Percentiles rank a stretch among this genome's conserved stretches.
Conservation (phyloP, 2,888 invertebrate genomes). For the Diarsia brunnea region DNA sequence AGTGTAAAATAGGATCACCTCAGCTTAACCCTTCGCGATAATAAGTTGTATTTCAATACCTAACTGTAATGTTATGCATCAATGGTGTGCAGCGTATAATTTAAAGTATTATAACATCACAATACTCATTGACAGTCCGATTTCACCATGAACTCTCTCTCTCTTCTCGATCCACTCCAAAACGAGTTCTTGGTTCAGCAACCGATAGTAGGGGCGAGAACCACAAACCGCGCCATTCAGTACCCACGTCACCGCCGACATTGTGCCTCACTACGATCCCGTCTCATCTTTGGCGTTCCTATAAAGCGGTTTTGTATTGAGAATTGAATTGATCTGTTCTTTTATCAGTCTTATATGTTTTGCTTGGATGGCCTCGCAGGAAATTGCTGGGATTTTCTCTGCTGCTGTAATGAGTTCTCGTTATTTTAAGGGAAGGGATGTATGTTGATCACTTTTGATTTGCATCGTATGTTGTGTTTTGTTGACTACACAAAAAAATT, state of each 20-base stretch:
- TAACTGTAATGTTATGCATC: no score
- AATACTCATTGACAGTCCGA: no score
- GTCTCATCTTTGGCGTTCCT: constrained; percentile 80
- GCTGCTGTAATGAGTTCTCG: constrained; percentile 59
- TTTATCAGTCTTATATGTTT: constrained; percentile 68
- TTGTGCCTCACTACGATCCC: constrained; percentile 77
- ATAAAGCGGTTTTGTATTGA: constrained; percentile 87
- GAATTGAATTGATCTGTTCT: constrained; percentile 82
- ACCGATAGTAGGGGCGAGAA: constrained; percentile 65
- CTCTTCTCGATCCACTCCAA: no score
- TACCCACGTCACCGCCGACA: constrained; percentile 82
- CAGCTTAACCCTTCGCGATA: no score
- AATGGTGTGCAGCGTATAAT: no score
- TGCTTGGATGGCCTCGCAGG: constrained; percentile 57
- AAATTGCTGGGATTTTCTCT: constrained; percentile 65
- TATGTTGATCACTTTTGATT: constrained; percentile 18
- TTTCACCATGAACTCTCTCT: no score
- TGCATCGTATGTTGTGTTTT: not conserved
- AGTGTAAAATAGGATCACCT: no score
- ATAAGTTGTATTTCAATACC: no score
- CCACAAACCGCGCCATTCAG: constrained; percentile 72
- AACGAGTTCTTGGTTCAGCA: not conserved
- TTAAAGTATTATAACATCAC: no score
- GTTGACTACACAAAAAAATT: no score
- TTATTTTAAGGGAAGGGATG: constrained; percentile 38